phyloP scores from a whole-genome alignment of 30 jellyfish, hydroid and myxozoan species.

The Chrysaora quinquecirrha region DNA sequence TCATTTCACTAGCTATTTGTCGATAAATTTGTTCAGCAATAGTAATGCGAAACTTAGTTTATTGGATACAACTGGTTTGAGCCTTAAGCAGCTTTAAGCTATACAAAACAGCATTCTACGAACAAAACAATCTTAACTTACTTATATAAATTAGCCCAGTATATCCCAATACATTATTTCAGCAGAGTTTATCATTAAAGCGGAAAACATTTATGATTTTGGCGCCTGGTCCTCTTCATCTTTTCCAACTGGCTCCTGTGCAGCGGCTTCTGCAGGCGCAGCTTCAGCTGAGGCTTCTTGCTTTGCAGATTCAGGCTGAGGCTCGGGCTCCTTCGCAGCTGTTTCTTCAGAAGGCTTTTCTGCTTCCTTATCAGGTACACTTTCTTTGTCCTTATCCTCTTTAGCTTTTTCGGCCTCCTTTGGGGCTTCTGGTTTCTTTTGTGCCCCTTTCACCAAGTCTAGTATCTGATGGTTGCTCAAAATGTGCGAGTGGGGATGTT shows the following conservation, averaged over 20 bases:
- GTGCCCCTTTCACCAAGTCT: conserved; percentile 37
- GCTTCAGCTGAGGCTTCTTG: neutral
- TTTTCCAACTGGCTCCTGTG: neutral
- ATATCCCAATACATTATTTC: no score
- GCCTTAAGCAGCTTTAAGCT: no score
- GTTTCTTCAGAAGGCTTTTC: conserved; percentile 1
- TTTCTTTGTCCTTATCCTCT: neutral
- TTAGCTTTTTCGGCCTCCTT: conserved; percentile 12
- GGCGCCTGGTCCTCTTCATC: neutral
- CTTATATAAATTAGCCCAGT: no score
- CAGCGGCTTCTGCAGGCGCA: neutral
- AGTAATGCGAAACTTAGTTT: no score
- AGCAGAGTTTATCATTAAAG: no score
- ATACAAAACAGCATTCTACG: no score
- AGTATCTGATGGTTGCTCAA: conserved; percentile 35
- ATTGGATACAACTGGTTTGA: no score
- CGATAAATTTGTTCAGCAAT: no score
- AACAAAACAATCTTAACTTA: no score
- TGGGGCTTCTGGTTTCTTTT: neutral
- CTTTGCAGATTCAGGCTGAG: neutral
- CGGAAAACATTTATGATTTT: neutral
- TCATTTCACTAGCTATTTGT: no score
- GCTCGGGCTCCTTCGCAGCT: neutral
- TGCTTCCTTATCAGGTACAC: neutral
- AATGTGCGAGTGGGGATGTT: conserved; percentile 22